Base-by-base conservation (phyloP, 1,140 invertebrate genomes). In the Ctenoplectra terminalis region DNA sequence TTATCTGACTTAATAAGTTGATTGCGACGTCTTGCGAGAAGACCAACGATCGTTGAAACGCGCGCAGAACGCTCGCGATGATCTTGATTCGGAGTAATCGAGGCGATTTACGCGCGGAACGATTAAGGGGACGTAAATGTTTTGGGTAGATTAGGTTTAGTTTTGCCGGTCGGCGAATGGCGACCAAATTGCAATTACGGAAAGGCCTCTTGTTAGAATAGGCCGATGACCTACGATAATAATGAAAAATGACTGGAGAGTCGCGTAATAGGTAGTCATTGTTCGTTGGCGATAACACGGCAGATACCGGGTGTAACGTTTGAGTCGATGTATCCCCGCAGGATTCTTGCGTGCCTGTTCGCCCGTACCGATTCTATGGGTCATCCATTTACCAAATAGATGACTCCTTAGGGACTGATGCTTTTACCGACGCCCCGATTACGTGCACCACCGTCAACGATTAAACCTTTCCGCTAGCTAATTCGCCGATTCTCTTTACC, bases 261-360 rank as follows among this genome's bases (percentile, higher is more conserved):
- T 79, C 77, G 78, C 58, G 78, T 66, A 75, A 81, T 75, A 81
- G 78, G 71, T 29, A 64, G 78, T 81, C 71, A 81, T 81, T 81
- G 78, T 56, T 66, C 78, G 48, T n/a, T 20, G 29, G 52, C 54
- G 56, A 73, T 79, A 82, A 82, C 72, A 71, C 63, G 74, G 71
- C 64, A 58, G 84, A 86, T 82, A 78, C 61, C 69, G 31, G 50
- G 50, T 83, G 64, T 83, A 80, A 83, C 70, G 72, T 80, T 86
- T 82, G 71, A 86, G 70, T 83, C 82, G 81, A 72, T 81, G 71
- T 74, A 81, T 83, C 67, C 82, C 77, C 34, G 46, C 74, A 86
- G 86, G 81, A 86, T 86, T 83, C 84, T 87, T 83, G 84, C 84
- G 81, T 82, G 85, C 52, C 58, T 75, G 70, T 58, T 75, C 64